Base-by-base conservation (phyloP, 2,113 vertebrate genomes). In the Sinocyclocheilus anshuiensis region DNA sequence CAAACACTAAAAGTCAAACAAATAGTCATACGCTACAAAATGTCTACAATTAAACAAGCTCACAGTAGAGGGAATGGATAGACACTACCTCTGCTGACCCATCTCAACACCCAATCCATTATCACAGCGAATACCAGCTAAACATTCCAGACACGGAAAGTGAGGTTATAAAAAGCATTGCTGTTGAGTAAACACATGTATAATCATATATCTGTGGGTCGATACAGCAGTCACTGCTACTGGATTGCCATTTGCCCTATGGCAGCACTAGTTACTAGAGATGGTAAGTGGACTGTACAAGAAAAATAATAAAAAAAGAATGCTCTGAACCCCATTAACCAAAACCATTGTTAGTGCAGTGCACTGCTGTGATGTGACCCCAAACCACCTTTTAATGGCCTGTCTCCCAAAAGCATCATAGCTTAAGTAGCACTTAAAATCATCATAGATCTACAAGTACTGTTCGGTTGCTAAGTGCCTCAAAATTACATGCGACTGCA, bases 31-130 rank as follows among this genome's bases (percentile, higher is more conserved):
- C 3, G 42, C 42, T 4, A 15, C 4, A 55, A 16, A 87, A 88
- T 87, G 89, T 45, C 45, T 48, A 48, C 24, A 63, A 74, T 61
- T 55, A 89, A 91, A 61, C 69, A 83, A 82, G 89, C 87, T 7
- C 33, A 87, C 89, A 59, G 61, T 20, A 42, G 39, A 29, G 16
- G 48, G 36, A 84, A 86, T 63, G 89, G 84, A 91, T 93, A 90
- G 90, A 93, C 93, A 92, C 88, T 88, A 87, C 91, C 91, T 92
- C 91, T 91, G 89, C 81, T 85, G 53, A 59, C 83, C 89, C 86
- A 85, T 93, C 93, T 95, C 94, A 94, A 94, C 95, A 95, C 94
- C 93, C 92, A 93, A 94, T 95, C 92, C 90, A 94, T 95, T 95
- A 95, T 94, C 91, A 92, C 89, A 84, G 74, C 84, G 91, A 90